Evolutionary conservation across 2,797 vertebrate species (phyloP).

Genomic region (Phoxinus dragarum): DNA sequence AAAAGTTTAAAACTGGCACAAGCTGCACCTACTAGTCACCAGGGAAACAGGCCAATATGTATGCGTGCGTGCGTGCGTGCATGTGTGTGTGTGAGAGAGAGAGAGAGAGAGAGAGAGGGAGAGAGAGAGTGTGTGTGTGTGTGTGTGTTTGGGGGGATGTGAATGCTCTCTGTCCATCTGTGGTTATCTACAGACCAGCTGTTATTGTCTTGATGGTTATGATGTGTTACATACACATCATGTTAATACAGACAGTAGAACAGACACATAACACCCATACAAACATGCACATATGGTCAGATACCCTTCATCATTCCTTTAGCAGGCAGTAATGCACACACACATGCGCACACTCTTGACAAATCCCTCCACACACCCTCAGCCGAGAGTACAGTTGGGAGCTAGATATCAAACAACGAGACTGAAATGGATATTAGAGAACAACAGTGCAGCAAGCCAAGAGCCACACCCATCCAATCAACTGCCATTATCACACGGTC

Average conservation of each 20-base stretch:
- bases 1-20: constrained; percentile 47
- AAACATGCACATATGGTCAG: constrained; percentile 50
- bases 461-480: constrained; percentile 21
- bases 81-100: background rate
- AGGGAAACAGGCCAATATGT: constrained; percentile 41
- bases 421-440: constrained; percentile 31
- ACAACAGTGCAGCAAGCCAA: constrained; percentile 22
- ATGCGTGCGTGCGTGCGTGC: background rate
- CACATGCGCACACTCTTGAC: constrained; percentile 12
- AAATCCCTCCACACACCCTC: constrained; percentile 3
- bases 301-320: constrained; percentile 53
- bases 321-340: constrained; percentile 55
- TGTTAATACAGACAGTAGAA: constrained; percentile 9
- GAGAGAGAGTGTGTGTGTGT: background rate
- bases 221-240: constrained; percentile 45
- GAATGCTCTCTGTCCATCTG: constrained; percentile 55
- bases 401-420: constrained; percentile 34
- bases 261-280: constrained; percentile 40
- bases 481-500: background rate
- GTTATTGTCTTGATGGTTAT: constrained; percentile 60
- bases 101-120: no score
- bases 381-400: constrained; percentile 29
- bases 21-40: constrained; percentile 52
- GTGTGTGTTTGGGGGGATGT: constrained; percentile 38
- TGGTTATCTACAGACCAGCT: constrained; percentile 51